These are phyloP conservation scores for Drosophila subquinaria DNA, from an alignment of 2,888 invertebrate genomes.

Conservation along the genomic window DNA sequence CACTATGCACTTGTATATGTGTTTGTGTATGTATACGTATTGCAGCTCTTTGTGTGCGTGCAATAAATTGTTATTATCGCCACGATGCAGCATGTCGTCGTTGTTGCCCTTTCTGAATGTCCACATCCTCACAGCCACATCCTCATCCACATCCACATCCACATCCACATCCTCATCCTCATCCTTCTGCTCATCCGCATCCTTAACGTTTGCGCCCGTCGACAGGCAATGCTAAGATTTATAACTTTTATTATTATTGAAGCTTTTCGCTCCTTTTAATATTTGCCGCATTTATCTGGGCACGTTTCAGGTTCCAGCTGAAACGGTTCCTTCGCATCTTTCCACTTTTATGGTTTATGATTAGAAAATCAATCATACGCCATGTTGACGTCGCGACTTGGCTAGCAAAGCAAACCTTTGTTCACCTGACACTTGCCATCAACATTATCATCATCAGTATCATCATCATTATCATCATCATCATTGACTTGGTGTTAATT, in stretches of 20 bases:
- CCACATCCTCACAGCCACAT: conserved; percentile 26
- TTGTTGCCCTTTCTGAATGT: conserved; percentile 41
- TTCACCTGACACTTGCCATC: conserved; percentile 54
- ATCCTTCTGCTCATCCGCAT: neutral
- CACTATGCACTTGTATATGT: conserved; percentile 50
- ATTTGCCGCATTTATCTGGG: conserved; percentile 73
- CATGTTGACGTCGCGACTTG: conserved; percentile 54
- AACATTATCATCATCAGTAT: neutral
- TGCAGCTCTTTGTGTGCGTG: conserved; percentile 59
- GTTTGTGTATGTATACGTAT: conserved; percentile 34
- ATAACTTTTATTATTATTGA: conserved; percentile 84
- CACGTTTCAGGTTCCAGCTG: conserved; percentile 41
- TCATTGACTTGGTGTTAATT: conserved; percentile 61
- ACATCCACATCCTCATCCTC: conserved; percentile 18
- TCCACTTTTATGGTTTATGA: conserved; percentile 57
- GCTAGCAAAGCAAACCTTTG: conserved; percentile 26
- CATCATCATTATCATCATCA: conserved; percentile 2
- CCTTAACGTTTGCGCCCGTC: conserved; percentile 18
- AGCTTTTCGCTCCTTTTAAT: conserved; percentile 78
- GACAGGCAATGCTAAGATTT: conserved; percentile 76
- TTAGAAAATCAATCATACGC: conserved; percentile 77
- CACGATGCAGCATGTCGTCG: conserved; percentile 78
- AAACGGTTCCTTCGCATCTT: conserved; percentile 33
- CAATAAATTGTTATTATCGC: conserved; percentile 85
- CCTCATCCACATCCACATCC: conserved; percentile 9